Evolutionary conservation across 1,140 invertebrate species (phyloP), one percentile per base, ranked within the genome.

Genomic region (Diuraphis noxia): DNA sequence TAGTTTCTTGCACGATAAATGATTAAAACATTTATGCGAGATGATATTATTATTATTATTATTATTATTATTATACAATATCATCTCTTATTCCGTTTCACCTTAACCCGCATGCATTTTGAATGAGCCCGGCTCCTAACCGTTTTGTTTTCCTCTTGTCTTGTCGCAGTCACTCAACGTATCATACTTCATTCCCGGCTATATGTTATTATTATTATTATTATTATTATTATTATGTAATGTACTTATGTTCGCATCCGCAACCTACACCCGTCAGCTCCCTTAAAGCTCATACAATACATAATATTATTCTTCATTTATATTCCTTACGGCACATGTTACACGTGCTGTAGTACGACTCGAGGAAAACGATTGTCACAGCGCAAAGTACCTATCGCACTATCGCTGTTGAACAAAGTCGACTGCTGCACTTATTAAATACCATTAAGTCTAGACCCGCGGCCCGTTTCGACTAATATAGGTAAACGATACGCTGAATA

Each of bases 61-160:
- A n/a, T n/a, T n/a, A n/a, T n/a, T n/a, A n/a, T n/a, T n/a, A n/a
- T n/a, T n/a, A n/a, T n/a, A 88, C 46, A 49, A 38, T 63, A 79
- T 63, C 88, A 72, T 89, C 40, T 72, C 63, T 34, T 56, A 43
- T 89, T 36, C 63, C 25, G 30, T 79, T 89, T 89, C 77, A 43
- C 88, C 63, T 89, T 72, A 34, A 72, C 88, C 40, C 40, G 56
- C 63, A n/a, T 43, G n/a, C 63, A 77, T 46, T 89, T 43, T 43
- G 63, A 89, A 89, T 79, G 63, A 77, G 41, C 63, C 40, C 63
- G 56, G 56, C 30, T 79, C 41, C 41, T 79, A 77, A 89, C 40
- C 63, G 63, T 89, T 77, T 89, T 79, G 63, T 89, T 63, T 89
- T 89, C n/a, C 40, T 41, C 88, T 38, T 88, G 41, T 34, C 88